Base-by-base conservation (phyloP, 1,140 invertebrate genomes). In the Proctacanthus coquilletti region DNA sequence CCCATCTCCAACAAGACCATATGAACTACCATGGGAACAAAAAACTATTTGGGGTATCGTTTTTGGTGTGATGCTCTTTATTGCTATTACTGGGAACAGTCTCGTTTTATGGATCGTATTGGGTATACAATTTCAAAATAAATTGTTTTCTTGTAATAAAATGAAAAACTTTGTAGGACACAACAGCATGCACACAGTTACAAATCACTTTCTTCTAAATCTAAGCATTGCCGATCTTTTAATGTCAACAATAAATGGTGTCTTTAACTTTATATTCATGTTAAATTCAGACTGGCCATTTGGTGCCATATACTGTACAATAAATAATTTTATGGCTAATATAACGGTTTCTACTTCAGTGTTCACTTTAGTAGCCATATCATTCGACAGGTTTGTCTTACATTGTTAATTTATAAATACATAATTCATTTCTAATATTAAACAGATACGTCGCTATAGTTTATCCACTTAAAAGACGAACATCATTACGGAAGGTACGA, bases 161-260 rank as follows among this genome's bases (percentile, higher is more conserved):
- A n/a, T n/a, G n/a, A n/a, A n/a, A n/a, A n/a, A 5, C 10, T 21
- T 39, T 54, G 43, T 60, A 76, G 74, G 72, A 34, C 83, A 93
- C 63, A 75, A 84, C 42, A 67, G 86, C 39, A 95, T 95, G 91
- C 63, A 89, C 32, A 93, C 88, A 0, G 87, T 94, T 3, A 95
- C 91, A 34, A 96, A 95, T 64, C 94, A 94, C 55, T 93, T 95
- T 58, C 64, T 96, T 32, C 81, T 94, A n/a, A 96, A 96, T 56
- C 62, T 95, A 31, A 89, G 86, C 40, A 74, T 89, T 15, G 88
- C 92, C 11, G 91, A 96, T 59, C 72, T 87, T 15, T 76, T 94
- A 66, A 86, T 93, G 50, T 87, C 91, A 0, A 80, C 83, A 0
- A 65, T 95, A 39, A 96, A 95, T 59, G 89, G 91, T 43, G 77